A percentile compares a stretch with the other conserved stretches of the same genome.
Conservation (phyloP, 2,113 vertebrate genomes). For the Pyrgilauda ruficollis region DNA sequence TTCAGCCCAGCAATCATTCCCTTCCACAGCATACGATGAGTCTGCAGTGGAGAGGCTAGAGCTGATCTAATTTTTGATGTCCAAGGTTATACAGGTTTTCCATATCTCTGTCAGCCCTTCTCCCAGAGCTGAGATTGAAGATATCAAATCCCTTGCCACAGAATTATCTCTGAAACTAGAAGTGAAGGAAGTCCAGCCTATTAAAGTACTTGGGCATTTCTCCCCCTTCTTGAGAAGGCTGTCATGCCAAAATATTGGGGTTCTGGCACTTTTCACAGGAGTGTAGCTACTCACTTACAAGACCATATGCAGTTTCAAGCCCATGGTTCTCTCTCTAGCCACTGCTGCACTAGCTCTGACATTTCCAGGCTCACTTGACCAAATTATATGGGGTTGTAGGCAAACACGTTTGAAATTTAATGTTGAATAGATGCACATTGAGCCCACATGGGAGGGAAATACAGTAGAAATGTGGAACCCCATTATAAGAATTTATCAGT, state of each 20-base stretch:
- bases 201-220: not conserved
- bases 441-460: constrained; percentile 30
- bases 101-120: not conserved
- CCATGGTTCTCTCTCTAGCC: not conserved
- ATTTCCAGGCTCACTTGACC: not conserved
- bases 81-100: not conserved
- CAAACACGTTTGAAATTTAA: not conserved
- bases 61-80: not conserved
- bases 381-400: not conserved
- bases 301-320: not conserved
- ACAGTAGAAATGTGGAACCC: not conserved
- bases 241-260: not conserved
- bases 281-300: not conserved
- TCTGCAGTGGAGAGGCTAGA: not conserved
- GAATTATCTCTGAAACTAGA: not conserved
- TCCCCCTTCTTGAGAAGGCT: not conserved
- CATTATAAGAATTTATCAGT: constrained; percentile 35
- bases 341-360: not conserved
- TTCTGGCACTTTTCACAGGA: not conserved
- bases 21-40: rapidly evolving
- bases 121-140: not conserved
- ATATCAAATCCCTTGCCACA: not conserved
- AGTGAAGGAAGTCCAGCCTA: not conserved
- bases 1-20: not conserved
- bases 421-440: not conserved